Evolutionary conservation across 1,140 invertebrate species (phyloP), one percentile per base, ranked within the genome.

Genomic region (Nymphalis io): DNA sequence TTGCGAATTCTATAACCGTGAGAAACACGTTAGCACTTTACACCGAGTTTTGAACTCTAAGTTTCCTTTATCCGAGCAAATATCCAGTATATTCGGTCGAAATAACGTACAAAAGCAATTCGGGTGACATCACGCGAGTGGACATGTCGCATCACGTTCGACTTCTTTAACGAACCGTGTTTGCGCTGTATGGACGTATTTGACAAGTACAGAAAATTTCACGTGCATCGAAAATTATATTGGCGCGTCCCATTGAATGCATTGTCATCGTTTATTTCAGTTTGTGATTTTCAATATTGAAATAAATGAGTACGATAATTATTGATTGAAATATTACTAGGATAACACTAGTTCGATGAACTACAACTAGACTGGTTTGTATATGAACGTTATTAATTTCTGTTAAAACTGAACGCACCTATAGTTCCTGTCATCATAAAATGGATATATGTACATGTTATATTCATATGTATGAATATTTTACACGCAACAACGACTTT

Each of bases 81-180:
- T 55, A n/a, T 15, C 51, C 21, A 55, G 13, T 27, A 23, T 48
- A 18, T 55, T 27, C 51, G 51, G 21, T 27, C 51, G 21, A 27
- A 55, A 55, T 55, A 55, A 55, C 51, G 21, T 13, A 55, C 21
- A 23, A 55, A 23, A 27, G 12, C 15, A 27, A 55, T 55, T 27
- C 20, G 20, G 48, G 3, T 53, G 48, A 21, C 20, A 53, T 53
- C 48, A 53, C 20, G 48, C 13, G 48, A 53, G 48, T 53, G 48
- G 48, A 53, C 48, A 21, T 20, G 13, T 53, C 8, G 12, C 3
- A 53, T 21, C 20, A 53, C 48, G 48, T 53, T 21, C 48, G 10
- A 15, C 48, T 53, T 21, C 48, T 53, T 44, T 53, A 53, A 53
- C 48, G 48, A 53, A 53, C 20, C 48, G 48, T 53, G 48, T 44